Evolutionary conservation across 1,140 invertebrate genomes (phyloP), one percentile per base, ranked within the genome.

Genomic region (Euwallacea similis): DNA sequence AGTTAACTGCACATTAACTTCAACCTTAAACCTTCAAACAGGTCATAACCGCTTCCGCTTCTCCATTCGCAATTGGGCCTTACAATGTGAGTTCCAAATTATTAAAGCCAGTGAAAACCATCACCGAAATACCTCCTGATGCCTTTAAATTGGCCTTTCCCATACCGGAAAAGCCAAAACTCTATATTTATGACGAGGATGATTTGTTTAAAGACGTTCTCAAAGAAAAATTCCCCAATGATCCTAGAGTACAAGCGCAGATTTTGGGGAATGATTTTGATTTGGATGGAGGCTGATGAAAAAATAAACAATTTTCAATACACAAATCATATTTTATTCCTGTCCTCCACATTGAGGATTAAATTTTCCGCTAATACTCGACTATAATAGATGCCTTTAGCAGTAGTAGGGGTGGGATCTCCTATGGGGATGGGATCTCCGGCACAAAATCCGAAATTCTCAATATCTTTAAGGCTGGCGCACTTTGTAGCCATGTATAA

Each of bases 381-480:
- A 0, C 91, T 80, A 73, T 88, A 89, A 77, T 86, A 91, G 71
- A 87, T 87, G 7, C 91, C 91, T 8, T 82, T 78, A 2, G 81
- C 80, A 7, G 81, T 76, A 0, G 63, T 50, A 7, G 84, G 79
- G 0, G 84, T 84, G 0, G 81, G 79, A 76, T 89, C 88, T 50
- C 90, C 90, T 87, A 91, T 74, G 7, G 82, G 80, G 47, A 81
- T 80, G 13, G 77, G 78, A 47, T 81, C 77, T 54, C 77, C 74
- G 47, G 77, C 76, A 56, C 77, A 79, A 53, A 54, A 53, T 15
- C 64, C 67, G 13, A 13, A 44, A 4, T 33, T 67, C 0, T 42
- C 2, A n/a, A 67, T 7, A 16, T 66, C 58, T 10, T 43, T 53
- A 9, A 71, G 42, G 6, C 7, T 60, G 33, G 21, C 8, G 50